Conservation (phyloP, 2,888 invertebrate species). For the Magallana nippona region DNA sequence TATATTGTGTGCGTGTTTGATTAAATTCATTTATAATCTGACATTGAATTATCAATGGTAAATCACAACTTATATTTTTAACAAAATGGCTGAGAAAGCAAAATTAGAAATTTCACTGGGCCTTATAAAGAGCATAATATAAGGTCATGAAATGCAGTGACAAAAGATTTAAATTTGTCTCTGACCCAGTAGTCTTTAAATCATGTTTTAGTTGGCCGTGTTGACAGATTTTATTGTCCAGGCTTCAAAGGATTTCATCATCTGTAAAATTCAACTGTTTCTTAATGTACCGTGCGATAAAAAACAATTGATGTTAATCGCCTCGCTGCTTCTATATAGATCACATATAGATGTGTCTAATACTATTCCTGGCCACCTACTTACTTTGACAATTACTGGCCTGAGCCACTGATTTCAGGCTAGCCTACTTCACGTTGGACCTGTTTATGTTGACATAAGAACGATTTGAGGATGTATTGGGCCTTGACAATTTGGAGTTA, state of each 20-base stretch:
- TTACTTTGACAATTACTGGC: slow-evolving; percentile 21
- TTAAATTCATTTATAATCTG: not conserved
- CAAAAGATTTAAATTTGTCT: not conserved
- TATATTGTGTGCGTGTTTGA: not conserved
- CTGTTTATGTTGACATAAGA: slow-evolving; percentile 4
- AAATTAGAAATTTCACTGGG: not conserved
- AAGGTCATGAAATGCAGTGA: not conserved
- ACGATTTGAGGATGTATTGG: not conserved
- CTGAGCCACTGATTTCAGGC: slow-evolving; percentile 22
- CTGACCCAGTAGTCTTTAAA: not conserved
- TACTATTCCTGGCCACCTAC: not conserved
- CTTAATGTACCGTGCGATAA: slow-evolving; percentile 8
- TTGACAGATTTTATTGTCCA: slow-evolving; percentile 24
- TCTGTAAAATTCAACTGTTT: slow-evolving; percentile 18
- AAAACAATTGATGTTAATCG: slow-evolving; percentile 25
- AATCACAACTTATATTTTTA: not conserved
- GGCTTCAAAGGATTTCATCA: not conserved
- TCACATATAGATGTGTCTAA: slow-evolving; percentile 1
- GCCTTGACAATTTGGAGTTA: not conserved
- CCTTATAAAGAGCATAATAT: not conserved
- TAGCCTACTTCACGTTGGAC: not conserved
- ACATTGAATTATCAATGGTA: not conserved
- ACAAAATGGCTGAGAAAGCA: not conserved
- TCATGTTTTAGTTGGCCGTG: not conserved
- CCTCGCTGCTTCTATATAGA: not conserved